phyloP scores from a whole-genome alignment of 2,113 vertebrate species.

The Lota lota region DNA sequence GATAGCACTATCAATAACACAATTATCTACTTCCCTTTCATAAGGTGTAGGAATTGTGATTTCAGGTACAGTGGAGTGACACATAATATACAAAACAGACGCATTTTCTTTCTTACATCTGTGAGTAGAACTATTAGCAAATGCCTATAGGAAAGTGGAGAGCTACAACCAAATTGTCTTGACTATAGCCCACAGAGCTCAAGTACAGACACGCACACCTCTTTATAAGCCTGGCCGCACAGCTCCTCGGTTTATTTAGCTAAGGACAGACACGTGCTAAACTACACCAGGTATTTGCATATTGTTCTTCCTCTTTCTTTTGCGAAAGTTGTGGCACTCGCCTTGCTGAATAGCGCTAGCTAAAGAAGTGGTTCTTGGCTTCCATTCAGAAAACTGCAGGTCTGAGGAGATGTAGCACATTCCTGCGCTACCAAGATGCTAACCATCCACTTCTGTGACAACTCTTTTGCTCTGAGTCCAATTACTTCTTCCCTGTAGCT shows the following conservation, averaged over 20 bases:
- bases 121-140: not conserved
- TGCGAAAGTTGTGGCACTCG: constrained; percentile 38
- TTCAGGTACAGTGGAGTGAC: not conserved
- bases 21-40: constrained; percentile 32
- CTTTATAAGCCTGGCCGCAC: not conserved
- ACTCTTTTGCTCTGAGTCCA: constrained; percentile 35
- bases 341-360: constrained; percentile 36
- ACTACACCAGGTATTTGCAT: constrained; percentile 41
- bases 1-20: constrained; percentile 35
- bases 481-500: constrained; percentile 33
- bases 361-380: constrained; percentile 46
- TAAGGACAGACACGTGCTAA: too few relatives aligned
- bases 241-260: constrained; percentile 36
- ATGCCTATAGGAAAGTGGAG: too few relatives aligned
- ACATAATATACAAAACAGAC: constrained; percentile 17
- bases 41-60: constrained; percentile 19
- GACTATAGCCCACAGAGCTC: too few relatives aligned
- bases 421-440: constrained; percentile 29
- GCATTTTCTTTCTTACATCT: not conserved
- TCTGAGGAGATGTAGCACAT: constrained; percentile 2
- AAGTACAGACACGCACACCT: too few relatives aligned
- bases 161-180: too few relatives aligned
- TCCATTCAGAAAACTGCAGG: constrained; percentile 33
- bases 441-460: constrained; percentile 42
- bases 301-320: constrained; percentile 33